These are phyloP conservation scores for Regulus satrapa DNA, from an alignment of 2,113 vertebrate species.

Conservation along the genomic window DNA sequence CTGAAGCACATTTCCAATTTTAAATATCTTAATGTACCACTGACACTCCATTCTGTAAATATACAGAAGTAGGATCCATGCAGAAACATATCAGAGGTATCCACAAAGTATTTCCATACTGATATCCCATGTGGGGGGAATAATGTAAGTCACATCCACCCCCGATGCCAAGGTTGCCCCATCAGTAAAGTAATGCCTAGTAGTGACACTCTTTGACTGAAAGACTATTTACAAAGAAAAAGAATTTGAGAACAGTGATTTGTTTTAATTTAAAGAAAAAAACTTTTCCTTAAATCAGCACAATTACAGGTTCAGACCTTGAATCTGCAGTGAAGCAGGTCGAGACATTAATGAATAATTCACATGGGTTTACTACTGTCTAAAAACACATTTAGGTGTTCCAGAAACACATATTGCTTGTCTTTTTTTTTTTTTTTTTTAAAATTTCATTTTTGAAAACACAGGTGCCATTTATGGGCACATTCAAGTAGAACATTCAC, in stretches of 20 bases:
- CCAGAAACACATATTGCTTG: background rate
- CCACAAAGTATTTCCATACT: background rate
- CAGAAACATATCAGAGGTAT: background rate
- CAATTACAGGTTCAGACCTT: background rate
- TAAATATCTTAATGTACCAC: background rate
- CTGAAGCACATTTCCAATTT: background rate
- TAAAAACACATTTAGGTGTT: background rate
- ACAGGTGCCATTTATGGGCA: background rate
- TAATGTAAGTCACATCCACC: background rate
- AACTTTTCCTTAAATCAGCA: background rate
- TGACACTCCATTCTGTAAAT: background rate
- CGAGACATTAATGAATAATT: background rate
- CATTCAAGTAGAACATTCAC: background rate
- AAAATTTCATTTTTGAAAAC: background rate
- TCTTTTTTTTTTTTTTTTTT: background rate
- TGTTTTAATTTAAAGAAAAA: background rate
- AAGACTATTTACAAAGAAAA: background rate
- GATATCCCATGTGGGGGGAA: background rate
- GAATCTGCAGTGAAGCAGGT: background rate
- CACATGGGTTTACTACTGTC: background rate
- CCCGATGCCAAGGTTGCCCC: background rate
- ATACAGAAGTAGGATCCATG: background rate
- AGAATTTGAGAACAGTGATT: background rate
- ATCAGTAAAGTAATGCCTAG: background rate
- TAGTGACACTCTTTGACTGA: background rate